Conservation (phyloP, 2,888 invertebrate genomes). For the Ennomos erosarius region DNA sequence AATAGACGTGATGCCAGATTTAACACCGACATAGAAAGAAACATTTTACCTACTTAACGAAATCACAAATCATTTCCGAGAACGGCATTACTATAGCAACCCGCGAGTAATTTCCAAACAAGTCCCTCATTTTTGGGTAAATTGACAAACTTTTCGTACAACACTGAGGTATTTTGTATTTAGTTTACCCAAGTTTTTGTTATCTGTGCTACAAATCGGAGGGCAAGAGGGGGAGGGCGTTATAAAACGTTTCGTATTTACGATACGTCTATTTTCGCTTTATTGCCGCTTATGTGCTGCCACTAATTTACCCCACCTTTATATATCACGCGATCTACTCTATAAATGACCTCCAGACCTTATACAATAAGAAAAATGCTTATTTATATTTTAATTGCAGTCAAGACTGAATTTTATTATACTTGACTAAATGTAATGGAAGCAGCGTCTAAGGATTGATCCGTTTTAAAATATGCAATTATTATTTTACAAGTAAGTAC, state of each 20-base stretch:
- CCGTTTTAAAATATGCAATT: too few species aligned
- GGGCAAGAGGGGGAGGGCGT: slow-evolving; percentile 53
- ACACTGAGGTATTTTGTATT: slow-evolving; percentile 36
- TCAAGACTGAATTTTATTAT: slow-evolving; percentile 28
- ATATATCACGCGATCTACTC: slow-evolving; percentile 57
- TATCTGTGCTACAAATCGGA: slow-evolving; percentile 56
- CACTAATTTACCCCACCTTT: slow-evolving; percentile 55
- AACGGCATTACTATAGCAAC: slow-evolving; percentile 39
- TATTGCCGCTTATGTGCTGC: slow-evolving; percentile 59
- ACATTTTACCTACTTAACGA: slow-evolving; percentile 27
- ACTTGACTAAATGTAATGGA: slow-evolving; percentile 13
- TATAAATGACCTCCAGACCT: slow-evolving; percentile 50
- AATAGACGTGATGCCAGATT: slow-evolving; percentile 36
- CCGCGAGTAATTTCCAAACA: slow-evolving; percentile 38
- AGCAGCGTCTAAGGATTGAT: slow-evolving; percentile 8
- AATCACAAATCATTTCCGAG: slow-evolving; percentile 30
- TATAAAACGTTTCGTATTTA: slow-evolving; percentile 67
- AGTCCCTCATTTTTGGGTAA: slow-evolving; percentile 40
- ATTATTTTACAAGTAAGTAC: too few species aligned
- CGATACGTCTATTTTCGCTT: slow-evolving; percentile 65
- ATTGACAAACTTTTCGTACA: slow-evolving; percentile 44
- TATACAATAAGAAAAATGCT: slow-evolving; percentile 44
- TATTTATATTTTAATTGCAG: slow-evolving; percentile 49
- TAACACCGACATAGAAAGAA: slow-evolving; percentile 22
- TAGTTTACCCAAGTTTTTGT: slow-evolving; percentile 55